Evolutionary conservation across 1,140 invertebrate genomes (phyloP).

Genomic region (Pygmarrhopalites habei): DNA sequence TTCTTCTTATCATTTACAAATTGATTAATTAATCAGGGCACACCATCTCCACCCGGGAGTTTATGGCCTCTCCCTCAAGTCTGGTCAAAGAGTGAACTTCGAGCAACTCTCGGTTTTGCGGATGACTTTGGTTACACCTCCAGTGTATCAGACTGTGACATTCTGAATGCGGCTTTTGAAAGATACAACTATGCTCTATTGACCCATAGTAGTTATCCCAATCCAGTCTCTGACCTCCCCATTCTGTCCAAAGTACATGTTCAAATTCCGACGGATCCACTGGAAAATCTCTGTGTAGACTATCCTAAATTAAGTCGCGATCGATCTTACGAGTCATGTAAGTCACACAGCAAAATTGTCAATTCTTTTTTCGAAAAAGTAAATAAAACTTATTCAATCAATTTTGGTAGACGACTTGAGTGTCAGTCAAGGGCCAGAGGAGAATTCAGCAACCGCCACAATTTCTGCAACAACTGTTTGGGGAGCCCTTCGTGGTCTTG

Average conservation of each 20-base stretch:
- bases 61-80: conserved; percentile 11
- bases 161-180: conserved; percentile 21
- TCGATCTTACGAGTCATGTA: conserved; percentile 12
- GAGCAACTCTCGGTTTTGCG: not conserved
- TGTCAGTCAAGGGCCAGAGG: too few species aligned
- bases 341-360: not conserved
- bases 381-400: not conserved
- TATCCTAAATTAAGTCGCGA: conserved; percentile 10
- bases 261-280: not conserved
- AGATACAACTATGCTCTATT: conserved; percentile 19
- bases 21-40: conserved; percentile 6
- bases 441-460: not conserved
- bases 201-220: not conserved
- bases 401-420: too few species aligned
- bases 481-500: conserved; percentile 68
- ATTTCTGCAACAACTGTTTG: conserved; percentile 50
- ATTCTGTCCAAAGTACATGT: conserved; percentile 4
- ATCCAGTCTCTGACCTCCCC: not conserved
- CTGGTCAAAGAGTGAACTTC: not conserved
- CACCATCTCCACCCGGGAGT: conserved; percentile 19
- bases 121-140: conserved; percentile 3
- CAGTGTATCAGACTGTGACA: conserved; percentile 7
- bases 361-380: not conserved
- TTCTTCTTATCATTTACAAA: not conserved
- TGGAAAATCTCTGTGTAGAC: conserved; percentile 1